Conservation (phyloP, 2,113 vertebrate genomes). For the Callipepla californica region DNA sequence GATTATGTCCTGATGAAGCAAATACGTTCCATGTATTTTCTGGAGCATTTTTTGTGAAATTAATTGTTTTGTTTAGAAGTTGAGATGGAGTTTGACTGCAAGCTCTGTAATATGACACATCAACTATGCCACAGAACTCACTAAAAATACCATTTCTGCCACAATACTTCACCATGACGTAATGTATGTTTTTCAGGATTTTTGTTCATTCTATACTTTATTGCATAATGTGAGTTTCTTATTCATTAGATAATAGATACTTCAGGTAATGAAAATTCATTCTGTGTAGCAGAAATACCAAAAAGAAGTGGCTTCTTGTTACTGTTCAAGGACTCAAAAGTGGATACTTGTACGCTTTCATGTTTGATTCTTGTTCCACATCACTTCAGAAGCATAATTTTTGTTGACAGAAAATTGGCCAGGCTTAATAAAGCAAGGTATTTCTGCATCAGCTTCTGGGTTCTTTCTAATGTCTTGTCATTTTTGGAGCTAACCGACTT, state of each 20-base stretch:
- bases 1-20: neutral
- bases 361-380: conserved; percentile 65
- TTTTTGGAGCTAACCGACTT: conserved; percentile 62
- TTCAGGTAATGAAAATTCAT: conserved; percentile 66
- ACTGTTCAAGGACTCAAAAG: conserved; percentile 64
- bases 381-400: conserved; percentile 71
- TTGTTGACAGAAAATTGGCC: conserved; percentile 71
- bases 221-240: conserved; percentile 13
- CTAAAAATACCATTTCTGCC: neutral
- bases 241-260: conserved; percentile 66
- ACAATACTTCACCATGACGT: neutral
- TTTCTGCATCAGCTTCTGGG: conserved; percentile 50
- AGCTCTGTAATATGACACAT: neutral
- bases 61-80: neutral
- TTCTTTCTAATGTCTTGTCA: conserved; percentile 25
- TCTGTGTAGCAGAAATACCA: conserved; percentile 62
- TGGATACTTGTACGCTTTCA: conserved; percentile 70
- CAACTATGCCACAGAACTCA: neutral
- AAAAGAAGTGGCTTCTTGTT: conserved; percentile 62
- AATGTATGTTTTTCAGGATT: neutral
- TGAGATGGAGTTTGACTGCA: neutral
- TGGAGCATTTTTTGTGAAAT: neutral
- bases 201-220: conserved; percentile 36
- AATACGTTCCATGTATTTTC: neutral
- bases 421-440: conserved; percentile 60